Conservation (phyloP, 1,140 invertebrate genomes). For the Drosophila subpulchrella region DNA sequence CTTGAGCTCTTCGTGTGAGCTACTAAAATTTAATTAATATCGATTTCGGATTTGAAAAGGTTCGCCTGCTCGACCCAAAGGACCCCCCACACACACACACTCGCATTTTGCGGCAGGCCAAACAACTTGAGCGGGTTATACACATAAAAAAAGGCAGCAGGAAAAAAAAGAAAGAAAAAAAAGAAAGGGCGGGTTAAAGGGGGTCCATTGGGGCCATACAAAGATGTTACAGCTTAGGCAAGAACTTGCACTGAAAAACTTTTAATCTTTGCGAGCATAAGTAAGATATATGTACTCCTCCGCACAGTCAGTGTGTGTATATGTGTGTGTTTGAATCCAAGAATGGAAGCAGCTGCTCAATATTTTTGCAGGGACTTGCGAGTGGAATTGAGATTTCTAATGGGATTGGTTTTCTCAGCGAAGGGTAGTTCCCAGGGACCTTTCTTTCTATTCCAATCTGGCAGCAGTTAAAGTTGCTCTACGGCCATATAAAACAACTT, state of each 20-base stretch:
- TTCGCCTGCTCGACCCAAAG: constrained; percentile 33
- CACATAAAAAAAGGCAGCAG: constrained; percentile 31
- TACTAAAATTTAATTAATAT: constrained; percentile 82
- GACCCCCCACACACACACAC: constrained; percentile 10
- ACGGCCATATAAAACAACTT: constrained; percentile 69
- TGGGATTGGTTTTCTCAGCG: constrained; percentile 71
- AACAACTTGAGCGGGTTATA: constrained; percentile 72
- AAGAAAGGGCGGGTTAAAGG: constrained; percentile 17
- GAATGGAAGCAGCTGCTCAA: constrained; percentile 77
- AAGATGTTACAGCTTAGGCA: constrained; percentile 82
- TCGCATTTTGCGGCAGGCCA: constrained; percentile 53
- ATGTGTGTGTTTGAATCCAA: constrained; percentile 45
- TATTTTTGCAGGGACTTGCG: constrained; percentile 63
- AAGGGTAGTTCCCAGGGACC: constrained; percentile 11
- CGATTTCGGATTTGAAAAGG: constrained; percentile 81
- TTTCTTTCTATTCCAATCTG: constrained; percentile 11
- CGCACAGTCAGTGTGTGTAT: constrained; percentile 5
- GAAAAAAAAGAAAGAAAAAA: constrained; percentile 15
- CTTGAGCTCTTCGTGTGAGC: constrained; percentile 62
- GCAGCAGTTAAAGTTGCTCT: constrained; percentile 46
- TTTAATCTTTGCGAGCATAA: constrained; percentile 81
- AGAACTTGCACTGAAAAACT: constrained; percentile 81
- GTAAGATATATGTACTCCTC: constrained; percentile 74
- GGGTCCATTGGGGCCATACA: constrained; percentile 53
- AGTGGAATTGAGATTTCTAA: constrained; percentile 78